These are phyloP conservation scores for Tortricodes alternella DNA, from an alignment of 2,888 invertebrate genomes.

Conservation along the genomic window DNA sequence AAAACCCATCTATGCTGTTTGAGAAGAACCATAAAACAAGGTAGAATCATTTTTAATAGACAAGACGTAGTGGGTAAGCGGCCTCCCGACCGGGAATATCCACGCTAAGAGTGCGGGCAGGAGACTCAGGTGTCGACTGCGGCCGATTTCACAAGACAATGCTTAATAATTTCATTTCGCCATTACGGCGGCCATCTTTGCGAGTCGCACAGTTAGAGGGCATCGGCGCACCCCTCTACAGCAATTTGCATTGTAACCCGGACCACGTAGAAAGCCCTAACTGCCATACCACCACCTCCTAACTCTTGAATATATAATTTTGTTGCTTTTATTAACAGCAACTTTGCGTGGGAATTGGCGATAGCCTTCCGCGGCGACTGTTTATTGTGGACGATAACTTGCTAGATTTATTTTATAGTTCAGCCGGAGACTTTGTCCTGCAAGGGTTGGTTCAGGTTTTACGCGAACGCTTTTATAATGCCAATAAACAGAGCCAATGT, in stretches of 20 bases:
- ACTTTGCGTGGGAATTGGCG: slow-evolving; percentile 81
- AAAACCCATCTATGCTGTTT: not conserved
- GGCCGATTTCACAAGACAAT: slow-evolving; percentile 83
- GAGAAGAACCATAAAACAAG: not conserved
- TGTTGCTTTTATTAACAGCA: slow-evolving; percentile 82
- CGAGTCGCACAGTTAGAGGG: slow-evolving; percentile 80
- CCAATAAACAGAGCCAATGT: slow-evolving; percentile 76
- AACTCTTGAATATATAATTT: slow-evolving; percentile 83
- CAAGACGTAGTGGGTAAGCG: slow-evolving; percentile 16
- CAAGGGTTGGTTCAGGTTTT: slow-evolving; percentile 60
- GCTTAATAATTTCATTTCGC: slow-evolving; percentile 83
- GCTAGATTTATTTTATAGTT: slow-evolving; percentile 81
- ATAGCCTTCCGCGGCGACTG: slow-evolving; percentile 78
- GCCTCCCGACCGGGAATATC: slow-evolving; percentile 49
- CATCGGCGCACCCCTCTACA: slow-evolving; percentile 79
- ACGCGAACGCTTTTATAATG: slow-evolving; percentile 66
- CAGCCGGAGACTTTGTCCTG: slow-evolving; percentile 68
- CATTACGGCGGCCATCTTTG: slow-evolving; percentile 82
- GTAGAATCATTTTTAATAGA: slow-evolving; percentile 15
- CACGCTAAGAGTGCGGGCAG: slow-evolving; percentile 57
- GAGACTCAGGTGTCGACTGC: slow-evolving; percentile 81
- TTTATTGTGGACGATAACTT: slow-evolving; percentile 80
- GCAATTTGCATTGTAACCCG: slow-evolving; percentile 83
- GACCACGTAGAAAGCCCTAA: slow-evolving; percentile 80
- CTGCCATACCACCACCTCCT: slow-evolving; percentile 79